These are phyloP conservation scores for Platyura marginata DNA, from an alignment of 1,140 invertebrate species.

Conservation along the genomic window DNA sequence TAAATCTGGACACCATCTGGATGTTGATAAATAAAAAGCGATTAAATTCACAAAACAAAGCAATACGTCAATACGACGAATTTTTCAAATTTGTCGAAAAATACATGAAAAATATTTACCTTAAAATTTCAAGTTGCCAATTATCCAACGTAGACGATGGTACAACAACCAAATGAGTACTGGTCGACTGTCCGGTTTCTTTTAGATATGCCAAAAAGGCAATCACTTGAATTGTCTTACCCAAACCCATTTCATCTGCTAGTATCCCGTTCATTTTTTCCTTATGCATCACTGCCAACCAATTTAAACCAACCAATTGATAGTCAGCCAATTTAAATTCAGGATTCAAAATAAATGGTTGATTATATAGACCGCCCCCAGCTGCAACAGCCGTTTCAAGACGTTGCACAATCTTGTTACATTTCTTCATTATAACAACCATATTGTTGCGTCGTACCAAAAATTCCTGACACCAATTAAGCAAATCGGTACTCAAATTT, in stretches of 20 bases:
- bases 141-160: conserved; percentile 86
- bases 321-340: conserved; percentile 61
- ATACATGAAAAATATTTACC: too few species aligned
- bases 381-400: conserved; percentile 53
- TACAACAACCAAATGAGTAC: conserved; percentile 76
- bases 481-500: conserved; percentile 43
- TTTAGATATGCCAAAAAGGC: conserved; percentile 78
- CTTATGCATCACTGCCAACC: conserved; percentile 76
- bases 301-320: conserved; percentile 87
- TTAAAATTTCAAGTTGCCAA: conserved; percentile 68
- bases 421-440: conserved; percentile 52
- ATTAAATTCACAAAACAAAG: neutral
- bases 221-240: conserved; percentile 83
- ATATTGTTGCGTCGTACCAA: conserved; percentile 50
- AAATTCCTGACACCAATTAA: conserved; percentile 53
- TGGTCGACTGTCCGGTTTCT: conserved; percentile 43
- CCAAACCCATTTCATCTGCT: conserved; percentile 78
- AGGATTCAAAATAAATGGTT: conserved; percentile 36
- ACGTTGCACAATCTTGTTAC: conserved; percentile 44
- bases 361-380: conserved; percentile 42
- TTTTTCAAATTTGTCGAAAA: neutral
- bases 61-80: too few species aligned
- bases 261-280: conserved; percentile 87
- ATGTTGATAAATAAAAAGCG: neutral
- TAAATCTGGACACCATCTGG: conserved; percentile 68